Conservation (phyloP, 2,797 vertebrate species). For the Squalus acanthias region DNA sequence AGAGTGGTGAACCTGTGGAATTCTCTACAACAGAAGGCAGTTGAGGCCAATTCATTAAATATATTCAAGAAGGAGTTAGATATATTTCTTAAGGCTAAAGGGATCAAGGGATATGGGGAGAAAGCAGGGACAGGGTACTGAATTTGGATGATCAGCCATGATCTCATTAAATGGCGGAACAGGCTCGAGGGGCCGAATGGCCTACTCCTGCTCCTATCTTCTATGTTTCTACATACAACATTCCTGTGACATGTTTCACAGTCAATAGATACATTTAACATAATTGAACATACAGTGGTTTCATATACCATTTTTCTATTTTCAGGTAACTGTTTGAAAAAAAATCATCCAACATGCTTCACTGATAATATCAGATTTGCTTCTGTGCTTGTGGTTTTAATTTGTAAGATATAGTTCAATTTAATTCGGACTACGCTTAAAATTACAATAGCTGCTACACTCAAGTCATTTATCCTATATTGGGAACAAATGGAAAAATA, state of each 20-base stretch:
- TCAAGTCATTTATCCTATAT: neutral
- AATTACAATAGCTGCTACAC: neutral
- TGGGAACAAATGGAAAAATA: constrained; percentile 37
- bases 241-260: neutral
- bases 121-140: too few species aligned
- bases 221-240: neutral
- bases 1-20: too few species aligned
- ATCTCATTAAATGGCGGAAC: too few species aligned
- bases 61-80: too few species aligned
- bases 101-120: too few species aligned
- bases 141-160: too few species aligned
- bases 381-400: neutral
- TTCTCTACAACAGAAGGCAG: too few species aligned
- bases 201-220: too few species aligned
- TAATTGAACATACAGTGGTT: neutral
- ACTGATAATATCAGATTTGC: neutral
- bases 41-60: too few species aligned
- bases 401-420: constrained; percentile 16
- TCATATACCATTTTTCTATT: neutral
- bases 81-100: too few species aligned
- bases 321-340: neutral
- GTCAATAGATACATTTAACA: neutral
- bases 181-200: too few species aligned
- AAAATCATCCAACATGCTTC: neutral
- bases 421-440: neutral